Evolutionary conservation across 2,888 invertebrate genomes (phyloP), one percentile per base, ranked within the genome.

Genomic region (Azorinus chamasolen): DNA sequence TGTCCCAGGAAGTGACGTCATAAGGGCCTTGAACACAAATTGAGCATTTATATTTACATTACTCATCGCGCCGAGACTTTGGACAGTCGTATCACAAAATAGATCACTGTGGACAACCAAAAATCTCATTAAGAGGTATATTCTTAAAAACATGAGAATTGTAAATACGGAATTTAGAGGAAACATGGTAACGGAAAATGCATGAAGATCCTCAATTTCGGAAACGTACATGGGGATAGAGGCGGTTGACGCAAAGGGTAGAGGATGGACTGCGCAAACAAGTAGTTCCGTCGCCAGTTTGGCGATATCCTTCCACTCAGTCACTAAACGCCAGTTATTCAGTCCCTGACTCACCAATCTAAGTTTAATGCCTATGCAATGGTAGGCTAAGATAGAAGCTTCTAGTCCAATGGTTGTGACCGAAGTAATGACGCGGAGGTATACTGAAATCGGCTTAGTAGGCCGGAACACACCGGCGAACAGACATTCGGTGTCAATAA

Each of bases 21-120:
- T 89, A 41, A 89, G 65, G 0, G 88, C 88, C 59, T 87, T 85
- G 57, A 89, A 89, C 1, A 89, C 88, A 69, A 89, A 89, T 75
- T 88, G 87, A 37, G 88, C 86, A 74, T 89, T 88, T 32, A 89
- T 89, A 48, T 84, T 88, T 16, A 89, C 88, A 18, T 88, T 85
- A 55, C 88, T 88, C 51, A 89, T 82, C 0, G 89, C 86, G n/a
- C 88, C 88, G 12, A 89, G 74, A 80, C 89, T 89, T 63, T 89
- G 89, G 0, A 89, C 88, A 2, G 88, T 88, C 1, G 88, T 89
- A 70, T 89, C 89, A 64, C 86, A 82, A 63, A 89, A 87, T 12
- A 89, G 73, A 25, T 84, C 86, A 63, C 88, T 89, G 65, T 89
- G 89, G 4, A 88, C 87, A 18, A 89, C 88, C 14, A 89, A 77